A percentile compares a stretch with the other conserved stretches of the same genome.
phyloP scores from a whole-genome alignment of 1,140 invertebrate genomes.

The Drosophila lowei region DNA sequence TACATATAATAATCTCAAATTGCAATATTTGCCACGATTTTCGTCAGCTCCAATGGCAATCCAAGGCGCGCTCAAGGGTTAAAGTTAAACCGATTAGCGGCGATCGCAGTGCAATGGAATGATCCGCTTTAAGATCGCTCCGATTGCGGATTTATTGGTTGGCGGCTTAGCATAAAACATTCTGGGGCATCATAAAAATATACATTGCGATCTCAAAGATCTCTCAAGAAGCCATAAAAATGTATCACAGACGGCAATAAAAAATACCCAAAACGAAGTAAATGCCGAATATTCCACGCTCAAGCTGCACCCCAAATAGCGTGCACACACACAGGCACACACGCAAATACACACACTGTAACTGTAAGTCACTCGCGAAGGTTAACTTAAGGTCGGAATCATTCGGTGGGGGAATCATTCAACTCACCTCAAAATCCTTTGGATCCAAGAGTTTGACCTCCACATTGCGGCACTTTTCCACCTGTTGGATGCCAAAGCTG shows the following conservation, averaged over 20 bases:
- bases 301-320: constrained; percentile 20
- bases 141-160: constrained; percentile 35
- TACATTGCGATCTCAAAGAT: not conserved
- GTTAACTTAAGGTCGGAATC: constrained; percentile 63
- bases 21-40: too few relatives aligned
- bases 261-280: constrained; percentile 12
- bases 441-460: constrained; percentile 85
- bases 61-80: constrained; percentile 20
- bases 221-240: constrained; percentile 47
- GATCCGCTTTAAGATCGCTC: constrained; percentile 19
- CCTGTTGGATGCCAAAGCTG: constrained; percentile 91
- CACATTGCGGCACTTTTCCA: constrained; percentile 86
- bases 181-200: constrained; percentile 22
- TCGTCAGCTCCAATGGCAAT: not conserved
- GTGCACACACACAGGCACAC: not conserved
- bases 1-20: too few relatives aligned
- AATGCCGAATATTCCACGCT: constrained; percentile 6
- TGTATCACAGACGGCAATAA: constrained; percentile 4
- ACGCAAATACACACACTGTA: constrained; percentile 6
- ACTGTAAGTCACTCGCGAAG: constrained; percentile 44
- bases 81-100: constrained; percentile 17
- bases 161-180: constrained; percentile 15
- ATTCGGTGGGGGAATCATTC: constrained; percentile 7
- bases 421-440: constrained; percentile 88
- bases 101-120: constrained; percentile 26